Evolutionary conservation across 2,888 invertebrate species (phyloP).

Genomic region (Pterobdella sp.): DNA sequence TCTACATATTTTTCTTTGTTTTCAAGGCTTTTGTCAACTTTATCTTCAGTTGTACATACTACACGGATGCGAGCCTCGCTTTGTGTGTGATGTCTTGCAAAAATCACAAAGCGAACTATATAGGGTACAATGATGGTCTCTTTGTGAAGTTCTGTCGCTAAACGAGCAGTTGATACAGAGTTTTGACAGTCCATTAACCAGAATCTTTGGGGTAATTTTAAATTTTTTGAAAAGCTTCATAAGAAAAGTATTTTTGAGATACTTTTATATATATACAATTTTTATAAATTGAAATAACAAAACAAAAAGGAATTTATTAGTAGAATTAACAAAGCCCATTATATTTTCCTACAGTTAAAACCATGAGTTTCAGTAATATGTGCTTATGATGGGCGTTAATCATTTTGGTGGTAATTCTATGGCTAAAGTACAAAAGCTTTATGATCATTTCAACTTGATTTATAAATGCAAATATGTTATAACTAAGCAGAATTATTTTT

Average conservation of each 20-base stretch:
- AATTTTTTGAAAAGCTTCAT: neutral
- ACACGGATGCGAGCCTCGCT: conserved; percentile 62
- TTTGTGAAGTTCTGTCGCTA: conserved; percentile 95
- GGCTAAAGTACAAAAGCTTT: too few relatives aligned
- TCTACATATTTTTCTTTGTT: conserved; percentile 72
- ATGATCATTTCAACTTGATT: too few relatives aligned
- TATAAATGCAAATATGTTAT: too few relatives aligned
- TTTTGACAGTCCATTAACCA: conserved; percentile 98
- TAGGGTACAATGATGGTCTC: conserved; percentile 98
- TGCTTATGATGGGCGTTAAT: too few relatives aligned
- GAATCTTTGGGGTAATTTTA: conserved; percentile 57
- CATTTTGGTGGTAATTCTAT: too few relatives aligned
- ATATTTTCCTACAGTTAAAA: too few relatives aligned
- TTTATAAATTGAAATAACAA: neutral
- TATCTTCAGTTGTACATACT: conserved; percentile 99
- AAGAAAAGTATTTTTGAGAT: neutral
- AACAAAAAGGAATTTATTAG: neutral
- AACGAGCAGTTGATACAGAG: conserved; percentile 91
- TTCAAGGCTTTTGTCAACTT: conserved; percentile 95
- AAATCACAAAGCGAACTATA: conserved; percentile 98
- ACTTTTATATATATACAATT: neutral
- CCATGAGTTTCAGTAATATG: too few relatives aligned
- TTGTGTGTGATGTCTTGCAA: conserved; percentile 73
- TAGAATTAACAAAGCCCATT: too few relatives aligned
- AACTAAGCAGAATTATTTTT: too few relatives aligned